Conservation (phyloP, 2,113 vertebrate genomes). For the Steatornis caripensis region DNA sequence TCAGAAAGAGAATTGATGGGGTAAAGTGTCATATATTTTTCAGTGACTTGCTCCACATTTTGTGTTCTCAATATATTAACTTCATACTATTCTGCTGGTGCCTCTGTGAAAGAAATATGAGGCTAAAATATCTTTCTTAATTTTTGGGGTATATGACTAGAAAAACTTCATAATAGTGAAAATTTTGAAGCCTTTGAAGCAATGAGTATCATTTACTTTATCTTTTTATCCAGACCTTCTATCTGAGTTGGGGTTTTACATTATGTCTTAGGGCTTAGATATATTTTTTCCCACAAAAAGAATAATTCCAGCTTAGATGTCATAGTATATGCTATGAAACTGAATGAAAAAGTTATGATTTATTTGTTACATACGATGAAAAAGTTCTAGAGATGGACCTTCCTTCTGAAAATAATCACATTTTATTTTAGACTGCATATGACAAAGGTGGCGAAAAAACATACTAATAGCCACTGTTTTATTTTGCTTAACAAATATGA, state of each 20-base stretch:
- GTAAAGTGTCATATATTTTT: background rate
- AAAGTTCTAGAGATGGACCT: background rate
- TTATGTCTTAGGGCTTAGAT: background rate
- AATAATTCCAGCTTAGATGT: background rate
- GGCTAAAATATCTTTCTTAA: background rate
- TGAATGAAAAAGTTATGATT: background rate
- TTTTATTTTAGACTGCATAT: background rate
- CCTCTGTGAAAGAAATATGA: background rate
- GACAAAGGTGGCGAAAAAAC: background rate
- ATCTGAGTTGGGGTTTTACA: background rate
- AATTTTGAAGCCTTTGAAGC: background rate
- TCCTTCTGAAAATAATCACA: background rate
- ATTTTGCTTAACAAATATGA: background rate
- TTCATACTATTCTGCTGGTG: background rate
- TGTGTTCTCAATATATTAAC: background rate
- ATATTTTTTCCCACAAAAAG: background rate
- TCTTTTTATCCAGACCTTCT: background rate
- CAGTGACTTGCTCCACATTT: background rate
- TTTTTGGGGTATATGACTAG: background rate
- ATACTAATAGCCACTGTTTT: background rate
- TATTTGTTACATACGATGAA: background rate
- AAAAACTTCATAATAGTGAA: background rate
- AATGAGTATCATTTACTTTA: background rate
- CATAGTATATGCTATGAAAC: background rate
- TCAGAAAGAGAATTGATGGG: background rate